phyloP scores from a whole-genome alignment of 2,888 invertebrate genomes.

The Lepidocyrtinus sp. region DNA sequence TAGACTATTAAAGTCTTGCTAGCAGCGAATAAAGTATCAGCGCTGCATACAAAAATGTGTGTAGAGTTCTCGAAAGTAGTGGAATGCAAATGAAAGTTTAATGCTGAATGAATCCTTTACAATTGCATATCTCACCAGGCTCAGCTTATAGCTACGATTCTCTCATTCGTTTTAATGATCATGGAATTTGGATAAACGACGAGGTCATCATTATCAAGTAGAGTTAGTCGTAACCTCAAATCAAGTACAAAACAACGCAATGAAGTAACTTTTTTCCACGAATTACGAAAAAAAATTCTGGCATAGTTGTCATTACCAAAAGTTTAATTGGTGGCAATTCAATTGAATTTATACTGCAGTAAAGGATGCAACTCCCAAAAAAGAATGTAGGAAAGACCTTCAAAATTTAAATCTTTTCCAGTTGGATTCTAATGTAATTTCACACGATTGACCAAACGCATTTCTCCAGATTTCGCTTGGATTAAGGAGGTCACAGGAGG shows the following conservation, averaged over 20 bases:
- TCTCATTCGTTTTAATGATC: constrained; percentile 3
- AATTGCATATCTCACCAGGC: neutral
- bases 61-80: neutral
- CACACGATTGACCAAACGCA: neutral
- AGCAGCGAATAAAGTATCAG: neutral
- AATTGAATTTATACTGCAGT: neutral
- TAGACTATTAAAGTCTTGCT: constrained; percentile 3
- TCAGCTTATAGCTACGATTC: neutral
- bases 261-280: neutral
- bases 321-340: constrained; percentile 6
- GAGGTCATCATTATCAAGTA: constrained; percentile 11
- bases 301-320: neutral
- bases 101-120: neutral
- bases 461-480: neutral
- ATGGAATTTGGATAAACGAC: neutral
- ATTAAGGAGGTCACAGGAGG: neutral
- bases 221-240: neutral
- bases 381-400: neutral
- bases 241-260: neutral
- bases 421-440: no score
- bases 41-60: neutral
- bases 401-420: neutral
- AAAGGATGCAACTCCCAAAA: neutral
- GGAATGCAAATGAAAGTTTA: constrained; percentile 1
- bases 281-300: neutral